Evolutionary conservation across 35 echinoderm and acorn worm species (phyloP), one percentile per base, ranked within the genome.

Genomic region (Patiria miniata): DNA sequence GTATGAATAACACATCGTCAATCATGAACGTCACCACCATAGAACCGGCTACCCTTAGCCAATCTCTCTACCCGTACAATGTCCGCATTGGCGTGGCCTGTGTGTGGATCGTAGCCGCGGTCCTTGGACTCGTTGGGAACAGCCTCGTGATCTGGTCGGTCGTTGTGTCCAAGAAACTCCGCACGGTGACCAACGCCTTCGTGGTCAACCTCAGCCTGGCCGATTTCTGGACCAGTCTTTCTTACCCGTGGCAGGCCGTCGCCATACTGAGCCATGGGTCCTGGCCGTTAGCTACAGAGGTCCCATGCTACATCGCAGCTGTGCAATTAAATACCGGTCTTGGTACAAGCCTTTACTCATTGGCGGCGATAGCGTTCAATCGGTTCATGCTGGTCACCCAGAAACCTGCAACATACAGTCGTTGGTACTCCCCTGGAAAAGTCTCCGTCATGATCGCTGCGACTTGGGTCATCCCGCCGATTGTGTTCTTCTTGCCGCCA

Each of bases 131-230:
- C 9, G 57, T 84, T 15, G 96, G 96, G 19, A 98, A 94, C 83
- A 85, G 36, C 21, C 79, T 98, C 8, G 96, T 98, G 2, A 89
- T 98, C 15, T 21, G 82, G 4, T 88, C 96, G 0, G 96, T 98
- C 12, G 37, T 94, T 9, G 18, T 92, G 19, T 94, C 92, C 17
- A 83, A 79, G 77, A 87, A 90, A 58, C 79, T 98, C 17, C 92
- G 89, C 5, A 94, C 87, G 22, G 92, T 83, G 6, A 94, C 96
- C 0, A 98, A 98, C 59, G 79, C 92, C 17, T 97, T 97, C 79
- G 91, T 97, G 15, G 95, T 97, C 87, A 97, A 97, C 76, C 91
- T 97, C 17, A 91, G 91, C 1, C 82, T 93, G 34, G 91, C 94
- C 9, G 94, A 97, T 73, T 81, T 97, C 51, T 81, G 87, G 26